These are phyloP conservation scores for Heptranchias perlo DNA, from an alignment of 2,113 vertebrate genomes.

Conservation along the genomic window DNA sequence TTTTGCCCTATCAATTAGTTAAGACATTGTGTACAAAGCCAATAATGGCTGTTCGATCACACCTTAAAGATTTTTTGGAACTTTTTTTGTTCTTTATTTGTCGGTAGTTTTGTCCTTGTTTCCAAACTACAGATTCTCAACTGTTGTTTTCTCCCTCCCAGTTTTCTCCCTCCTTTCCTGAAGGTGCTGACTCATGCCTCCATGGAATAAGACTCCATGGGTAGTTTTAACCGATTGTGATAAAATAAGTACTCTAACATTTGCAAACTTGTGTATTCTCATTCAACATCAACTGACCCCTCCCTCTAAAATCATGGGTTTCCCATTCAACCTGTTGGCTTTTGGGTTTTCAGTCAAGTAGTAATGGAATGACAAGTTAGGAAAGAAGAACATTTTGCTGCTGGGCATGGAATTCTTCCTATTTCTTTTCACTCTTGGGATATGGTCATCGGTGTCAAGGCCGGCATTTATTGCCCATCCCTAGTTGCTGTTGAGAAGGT, in stretches of 20 bases:
- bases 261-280: not conserved
- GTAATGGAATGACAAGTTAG: not conserved
- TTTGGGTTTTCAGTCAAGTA: not conserved
- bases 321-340: not conserved
- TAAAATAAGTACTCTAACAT: not conserved
- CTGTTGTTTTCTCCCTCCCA: not conserved
- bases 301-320: not conserved
- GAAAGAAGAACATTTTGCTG: not conserved
- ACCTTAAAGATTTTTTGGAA: constrained; percentile 2
- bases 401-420: not conserved
- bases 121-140: not conserved
- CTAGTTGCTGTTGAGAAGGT: not conserved
- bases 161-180: not conserved
- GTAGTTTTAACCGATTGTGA: no score
- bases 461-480: not conserved
- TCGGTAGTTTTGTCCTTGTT: not conserved
- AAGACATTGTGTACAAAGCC: not conserved
- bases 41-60: not conserved
- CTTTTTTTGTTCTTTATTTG: not conserved
- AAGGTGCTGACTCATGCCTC: not conserved
- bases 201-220: no score
- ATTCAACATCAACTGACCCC: no score
- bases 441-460: not conserved
- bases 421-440: not conserved
- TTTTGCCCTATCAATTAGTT: not conserved